Evolutionary conservation across 2,888 invertebrate genomes (phyloP), one percentile per base, ranked within the genome.

Genomic region (Holacanthella duospinosa): DNA sequence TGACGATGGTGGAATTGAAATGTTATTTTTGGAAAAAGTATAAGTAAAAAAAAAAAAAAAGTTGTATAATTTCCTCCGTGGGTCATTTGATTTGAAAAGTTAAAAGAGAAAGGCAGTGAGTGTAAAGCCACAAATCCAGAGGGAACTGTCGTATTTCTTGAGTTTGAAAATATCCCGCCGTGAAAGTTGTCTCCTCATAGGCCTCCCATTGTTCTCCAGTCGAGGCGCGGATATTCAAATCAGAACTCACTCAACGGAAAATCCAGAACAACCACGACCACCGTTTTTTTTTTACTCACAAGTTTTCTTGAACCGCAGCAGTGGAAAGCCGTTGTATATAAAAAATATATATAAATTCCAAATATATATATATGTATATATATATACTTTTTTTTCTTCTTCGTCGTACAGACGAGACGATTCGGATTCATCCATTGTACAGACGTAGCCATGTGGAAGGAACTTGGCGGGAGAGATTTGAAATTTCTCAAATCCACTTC

Each of bases 401-500:
- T n/a, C n/a, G n/a, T n/a, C n/a, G n/a, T 36, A 36, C 9, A 36
- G 36, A 48, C 48, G 48, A 21, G 21, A 48, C 48, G 48, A 48
- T 4, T 9, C 4, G 21, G 48, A 48, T 16, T 48, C 48, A 6
- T 48, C 48, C 48, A 48, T 48, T 48, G 48, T 48, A 21, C 6
- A 48, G n/a, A 48, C 21, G 48, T 16, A 48, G 12, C 48, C 16
- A 48, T 16, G 48, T 48, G 48, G 48, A 48, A 48, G 48, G 21
- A 9, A 21, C 48, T 21, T 48, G 48, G 48, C 48, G 48, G 48
- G 48, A 48, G 48, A n/a, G 48, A n/a, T n/a, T n/a, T n/a, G n/a
- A 48, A 48, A 48, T 48, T 36, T 48, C 48, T 48, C 48, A 48
- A n/a, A 48, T 48, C 48, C 48, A 48, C 48, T n/a, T 21, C 21